Base-by-base conservation (phyloP, 2,113 vertebrate genomes). In the Ammodytes marinus region DNA sequence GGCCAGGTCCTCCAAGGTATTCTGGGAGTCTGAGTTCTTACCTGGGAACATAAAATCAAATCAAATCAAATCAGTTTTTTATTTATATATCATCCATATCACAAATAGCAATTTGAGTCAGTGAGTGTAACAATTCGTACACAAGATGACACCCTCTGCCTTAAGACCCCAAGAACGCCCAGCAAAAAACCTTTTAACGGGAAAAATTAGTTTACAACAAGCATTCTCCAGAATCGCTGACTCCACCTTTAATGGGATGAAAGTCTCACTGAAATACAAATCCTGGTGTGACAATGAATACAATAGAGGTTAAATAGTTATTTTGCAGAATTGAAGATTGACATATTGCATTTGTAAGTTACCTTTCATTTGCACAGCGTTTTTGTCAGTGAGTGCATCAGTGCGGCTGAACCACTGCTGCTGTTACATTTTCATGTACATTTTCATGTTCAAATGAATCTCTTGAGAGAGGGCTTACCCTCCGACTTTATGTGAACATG, bases 11-110 rank as follows among this genome's bases (percentile, higher is more conserved):
- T 94, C 93, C 13, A 92, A 80, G 46, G 89, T 67, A 82, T 82
- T 90, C 64, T 89, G 92, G 70, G 90, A 89, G 64, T 92, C 92
- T 71, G 87, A 89, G 64, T 57, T 90, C 64, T 92, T 91, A 91
- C 85, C 95, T 95, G 78, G 3, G 37, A 47, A 47, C 4, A 71
- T 50, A 68, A 12, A 54, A 6, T 27, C 27, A 27, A 27, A 27
- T 27, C 27, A 27, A 27, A n/a, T n/a, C n/a, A 1, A 27, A 27
- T 27, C 27, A 27, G 27, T 27, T 27, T 27, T 27, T 27, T 27
- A 27, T 27, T 27, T 27, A 27, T 27, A 27, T 27, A 27, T 27
- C 27, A 27, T 27, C 27, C 27, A 27, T 27, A 27, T 27, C 27
- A 27, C 27, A 27, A 27, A 27, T 27, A 27, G 27, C 27, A 27